Evolutionary conservation across 2,888 invertebrate species (phyloP).

Genomic region (Tuta absoluta): DNA sequence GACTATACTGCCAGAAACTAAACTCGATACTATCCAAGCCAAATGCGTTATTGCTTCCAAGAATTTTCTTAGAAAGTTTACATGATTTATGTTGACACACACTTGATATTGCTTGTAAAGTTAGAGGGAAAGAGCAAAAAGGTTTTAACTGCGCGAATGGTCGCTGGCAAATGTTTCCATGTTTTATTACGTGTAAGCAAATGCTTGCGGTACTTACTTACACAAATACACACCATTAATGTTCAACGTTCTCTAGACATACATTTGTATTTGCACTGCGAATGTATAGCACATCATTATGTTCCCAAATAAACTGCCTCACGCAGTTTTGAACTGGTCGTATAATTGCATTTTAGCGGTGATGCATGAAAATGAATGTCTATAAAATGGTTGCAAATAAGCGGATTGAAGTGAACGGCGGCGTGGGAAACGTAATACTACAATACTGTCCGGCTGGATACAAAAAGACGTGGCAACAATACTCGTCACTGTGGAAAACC

Average conservation of each 20-base stretch:
- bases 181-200: conserved; percentile 18
- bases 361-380: background rate
- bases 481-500: conserved; percentile 58
- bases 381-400: conserved; percentile 10
- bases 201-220: conserved; percentile 10
- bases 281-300: background rate
- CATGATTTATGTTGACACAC: conserved; percentile 12
- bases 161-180: conserved; percentile 12
- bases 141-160: conserved; percentile 4
- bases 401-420: background rate
- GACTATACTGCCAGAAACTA: conserved; percentile 61
- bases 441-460: conserved; percentile 54
- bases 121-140: background rate
- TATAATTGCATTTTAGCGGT: background rate
- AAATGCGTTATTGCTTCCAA: conserved; percentile 48
- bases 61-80: conserved; percentile 20
- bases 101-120: conserved; percentile 4
- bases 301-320: conserved; percentile 1
- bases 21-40: conserved; percentile 55
- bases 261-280: background rate
- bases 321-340: conserved; percentile 1
- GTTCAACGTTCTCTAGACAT: conserved; percentile 1
- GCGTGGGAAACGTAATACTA: conserved; percentile 9
- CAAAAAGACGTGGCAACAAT: conserved; percentile 68
- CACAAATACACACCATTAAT: conserved; percentile 11